Base-by-base conservation (phyloP, 2,113 vertebrate species). In the Xyliphius kryptos region DNA sequence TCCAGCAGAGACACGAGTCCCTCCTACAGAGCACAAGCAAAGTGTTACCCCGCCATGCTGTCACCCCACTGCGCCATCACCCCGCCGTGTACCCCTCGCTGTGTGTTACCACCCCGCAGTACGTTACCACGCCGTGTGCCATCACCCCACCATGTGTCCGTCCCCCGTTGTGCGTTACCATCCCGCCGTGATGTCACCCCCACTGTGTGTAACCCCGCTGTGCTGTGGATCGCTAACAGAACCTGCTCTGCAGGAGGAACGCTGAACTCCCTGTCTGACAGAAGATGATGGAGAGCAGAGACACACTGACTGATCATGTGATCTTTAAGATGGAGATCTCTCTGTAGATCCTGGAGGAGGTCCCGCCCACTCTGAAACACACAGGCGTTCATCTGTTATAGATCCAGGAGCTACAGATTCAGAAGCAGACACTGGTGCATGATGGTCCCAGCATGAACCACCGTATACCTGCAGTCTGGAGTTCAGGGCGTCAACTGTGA, bases 1-100 rank as follows among this genome's bases (percentile, higher is more conserved):
- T 93, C 91, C 91, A 89, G 94, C 68, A 97, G 87, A 80, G 88
- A 83, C 56, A 90, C 78, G 70, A 97, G 90, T 68, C 78, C 82
- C 76, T 89, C 92, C 95, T 97, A 76, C 46, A 37, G 37, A 38
- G 38, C 40, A 63, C 16, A 40, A 20, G 9, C 19, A 22, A 41
- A 41, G 4, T 32, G 26, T 32, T 32, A 32, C 22, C 22, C 22
- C 22, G n/a, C n/a, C n/a, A n/a, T n/a, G n/a, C n/a, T n/a, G n/a
- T n/a, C n/a, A n/a, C n/a, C n/a, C n/a, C n/a, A n/a, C 22, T 26
- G 22, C 22, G 6, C 22, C 22, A 6, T 26, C 6, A 26, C 26
- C 26, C 26, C 26, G 4, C 26, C 26, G 1, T 32, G 4, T 6
- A 32, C 26, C 26, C 26, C 4, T 32, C 26, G 4, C 26, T 32